Base-by-base conservation (phyloP, 2,888 invertebrate species). In the Rhamphomyia laevipes region DNA sequence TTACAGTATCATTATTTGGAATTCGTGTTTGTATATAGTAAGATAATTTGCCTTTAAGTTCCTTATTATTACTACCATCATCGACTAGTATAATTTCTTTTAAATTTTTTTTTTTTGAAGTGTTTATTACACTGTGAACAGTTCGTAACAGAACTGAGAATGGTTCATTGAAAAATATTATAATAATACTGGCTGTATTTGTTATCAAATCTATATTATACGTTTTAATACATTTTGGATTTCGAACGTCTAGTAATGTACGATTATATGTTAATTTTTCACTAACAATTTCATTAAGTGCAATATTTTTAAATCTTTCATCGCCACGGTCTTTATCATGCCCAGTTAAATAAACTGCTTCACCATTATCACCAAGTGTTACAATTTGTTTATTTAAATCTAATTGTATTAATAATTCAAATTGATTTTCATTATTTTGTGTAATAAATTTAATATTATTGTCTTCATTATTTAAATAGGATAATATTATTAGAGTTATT, bases 51-150 rank as follows among this genome's bases (percentile, higher is more conserved):
- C 77, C 84, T 62, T 82, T 81, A 55, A 86, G 73, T 59, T 78
- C 86, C 57, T 65, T 77, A 71, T 87, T 78, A 35, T 88, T 86
- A 56, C 93, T 93, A 67, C 82, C 83, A 71, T 97, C 96, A 65
- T 97, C 95, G n/a, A 96, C 85, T 11, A 97, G 73, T 61, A 97
- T 86, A 50, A 97, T 86, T 73, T 97, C 95, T 64, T 90, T 84
- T 13, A 97, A 54, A 35, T 66, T 58, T 51, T 74, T 65, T 7
- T 74, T 64, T 17, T 84, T 84, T 37, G 84, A 78, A 38, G 82
- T 73, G 62, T 82, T 82, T 11, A 86, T 66, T 1, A 86, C 83
- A 61, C 84, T 84, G 66, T 83, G 80, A 53, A 86, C 82, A 45
- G 88, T 89, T 61, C 81, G 70, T 37, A 91, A 62, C 40, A 92